phyloP scores from a whole-genome alignment of 2,113 vertebrate genomes.

The Gnathonemus echidnorhynchus region DNA sequence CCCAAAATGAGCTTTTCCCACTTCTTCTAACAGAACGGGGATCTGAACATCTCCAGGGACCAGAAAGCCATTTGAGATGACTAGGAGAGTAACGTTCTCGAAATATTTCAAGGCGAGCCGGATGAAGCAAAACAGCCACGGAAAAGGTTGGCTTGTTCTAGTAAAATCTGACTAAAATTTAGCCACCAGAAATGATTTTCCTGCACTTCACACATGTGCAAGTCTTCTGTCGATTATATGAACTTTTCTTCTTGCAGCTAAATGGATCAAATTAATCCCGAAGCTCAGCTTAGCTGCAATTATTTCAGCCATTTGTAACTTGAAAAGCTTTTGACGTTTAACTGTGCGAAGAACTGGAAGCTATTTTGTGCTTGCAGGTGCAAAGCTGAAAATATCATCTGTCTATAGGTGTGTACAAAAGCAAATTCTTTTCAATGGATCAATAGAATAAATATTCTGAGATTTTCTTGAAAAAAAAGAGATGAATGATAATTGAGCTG shows the following conservation, averaged over 20 bases:
- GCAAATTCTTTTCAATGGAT: neutral
- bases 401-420: neutral
- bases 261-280: slow-evolving; percentile 3
- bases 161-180: neutral
- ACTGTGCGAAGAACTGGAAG: neutral
- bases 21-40: neutral
- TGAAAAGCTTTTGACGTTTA: slow-evolving; percentile 10
- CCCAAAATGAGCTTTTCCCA: neutral
- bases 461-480: neutral
- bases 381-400: slow-evolving; percentile 6
- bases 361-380: slow-evolving; percentile 11
- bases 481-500: neutral
- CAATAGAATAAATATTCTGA: neutral
- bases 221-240: neutral
- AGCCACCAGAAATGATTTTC: neutral
- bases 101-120: neutral
- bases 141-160: neutral
- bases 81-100: neutral
- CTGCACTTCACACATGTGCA: neutral
- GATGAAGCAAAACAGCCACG: neutral
- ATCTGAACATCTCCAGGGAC: neutral
- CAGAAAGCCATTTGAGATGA: neutral
- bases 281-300: neutral
- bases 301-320: slow-evolving; percentile 2
- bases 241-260: neutral